Percentiles rank a stretch among this genome's conserved stretches.
These are phyloP conservation scores for Callyntrura guangdongensis DNA, from an alignment of 2,888 invertebrate genomes.

Conservation along the genomic window DNA sequence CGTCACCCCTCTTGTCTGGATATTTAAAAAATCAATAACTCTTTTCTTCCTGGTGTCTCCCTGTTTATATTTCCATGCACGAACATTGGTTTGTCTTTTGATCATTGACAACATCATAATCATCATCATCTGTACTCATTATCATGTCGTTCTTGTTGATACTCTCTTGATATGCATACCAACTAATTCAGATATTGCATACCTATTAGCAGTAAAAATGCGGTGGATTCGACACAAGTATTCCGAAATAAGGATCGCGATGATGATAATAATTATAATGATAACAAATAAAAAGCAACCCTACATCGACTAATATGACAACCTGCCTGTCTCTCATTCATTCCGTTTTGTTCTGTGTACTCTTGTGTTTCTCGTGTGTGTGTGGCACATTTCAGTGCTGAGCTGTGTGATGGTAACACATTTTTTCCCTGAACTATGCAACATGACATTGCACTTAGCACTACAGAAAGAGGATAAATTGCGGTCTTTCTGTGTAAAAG, in stretches of 20 bases:
- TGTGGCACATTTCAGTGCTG: neutral
- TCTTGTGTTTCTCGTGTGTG: neutral
- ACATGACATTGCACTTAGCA: conserved; percentile 73
- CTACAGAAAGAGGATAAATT: neutral
- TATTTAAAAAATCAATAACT: too few species aligned
- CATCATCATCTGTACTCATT: neutral
- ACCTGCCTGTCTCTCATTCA: too few species aligned
- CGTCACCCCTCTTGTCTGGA: neutral
- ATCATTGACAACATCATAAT: too few species aligned
- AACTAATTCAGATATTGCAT: neutral
- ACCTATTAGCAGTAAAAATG: too few species aligned
- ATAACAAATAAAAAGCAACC: neutral
- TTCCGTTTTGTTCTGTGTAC: too few species aligned
- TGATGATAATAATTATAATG: neutral
- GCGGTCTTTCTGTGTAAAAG: neutral
- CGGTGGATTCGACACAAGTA: too few species aligned
- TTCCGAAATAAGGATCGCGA: too few species aligned
- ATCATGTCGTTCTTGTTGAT: neutral
- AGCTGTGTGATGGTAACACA: neutral
- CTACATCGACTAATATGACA: too few species aligned
- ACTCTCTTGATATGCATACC: neutral
- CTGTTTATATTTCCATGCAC: neutral
- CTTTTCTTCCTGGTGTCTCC: too few species aligned
- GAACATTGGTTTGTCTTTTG: too few species aligned
- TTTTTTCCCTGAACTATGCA: conserved; percentile 2